These are phyloP conservation scores for Rhingia rostrata DNA, from an alignment of 2,888 invertebrate species.

Conservation along the genomic window DNA sequence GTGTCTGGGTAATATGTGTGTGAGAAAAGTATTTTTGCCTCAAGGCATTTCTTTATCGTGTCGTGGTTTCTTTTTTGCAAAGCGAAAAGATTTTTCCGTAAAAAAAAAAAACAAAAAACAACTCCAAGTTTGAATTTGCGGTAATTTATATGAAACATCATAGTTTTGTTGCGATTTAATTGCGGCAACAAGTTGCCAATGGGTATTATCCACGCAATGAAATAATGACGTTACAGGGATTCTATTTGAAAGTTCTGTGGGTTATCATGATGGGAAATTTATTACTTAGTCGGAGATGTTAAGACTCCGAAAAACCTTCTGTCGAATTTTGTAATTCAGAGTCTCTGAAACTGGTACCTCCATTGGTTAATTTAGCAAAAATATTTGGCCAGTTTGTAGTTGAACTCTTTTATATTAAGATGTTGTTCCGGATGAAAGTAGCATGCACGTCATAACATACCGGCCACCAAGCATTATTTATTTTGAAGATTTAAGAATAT, in stretches of 20 bases:
- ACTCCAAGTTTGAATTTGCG: background rate
- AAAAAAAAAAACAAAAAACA: background rate
- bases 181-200: slow-evolving; percentile 26
- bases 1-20: slow-evolving; percentile 52
- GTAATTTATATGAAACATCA: slow-evolving; percentile 1
- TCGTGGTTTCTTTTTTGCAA: background rate
- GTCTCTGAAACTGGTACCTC: too few relatives aligned
- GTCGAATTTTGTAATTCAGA: too few relatives aligned
- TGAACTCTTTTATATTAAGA: too few relatives aligned
- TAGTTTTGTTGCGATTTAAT: slow-evolving; percentile 4
- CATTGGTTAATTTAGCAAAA: too few relatives aligned
- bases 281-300: too few relatives aligned
- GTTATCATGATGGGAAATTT: background rate
- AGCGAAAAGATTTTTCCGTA: background rate
- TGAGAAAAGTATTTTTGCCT: slow-evolving; percentile 38
- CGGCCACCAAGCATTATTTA: too few relatives aligned
- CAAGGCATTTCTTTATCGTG: slow-evolving; percentile 13
- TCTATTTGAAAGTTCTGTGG: background rate
- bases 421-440: too few relatives aligned
- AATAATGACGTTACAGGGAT: background rate
- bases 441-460: too few relatives aligned
- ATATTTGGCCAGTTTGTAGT: too few relatives aligned
- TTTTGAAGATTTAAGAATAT: too few relatives aligned
- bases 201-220: background rate
- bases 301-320: too few relatives aligned